A percentile compares a stretch with the other conserved stretches of the same genome.
Conservation (phyloP, 2,888 invertebrate genomes). For the Dendrolimus pini region DNA sequence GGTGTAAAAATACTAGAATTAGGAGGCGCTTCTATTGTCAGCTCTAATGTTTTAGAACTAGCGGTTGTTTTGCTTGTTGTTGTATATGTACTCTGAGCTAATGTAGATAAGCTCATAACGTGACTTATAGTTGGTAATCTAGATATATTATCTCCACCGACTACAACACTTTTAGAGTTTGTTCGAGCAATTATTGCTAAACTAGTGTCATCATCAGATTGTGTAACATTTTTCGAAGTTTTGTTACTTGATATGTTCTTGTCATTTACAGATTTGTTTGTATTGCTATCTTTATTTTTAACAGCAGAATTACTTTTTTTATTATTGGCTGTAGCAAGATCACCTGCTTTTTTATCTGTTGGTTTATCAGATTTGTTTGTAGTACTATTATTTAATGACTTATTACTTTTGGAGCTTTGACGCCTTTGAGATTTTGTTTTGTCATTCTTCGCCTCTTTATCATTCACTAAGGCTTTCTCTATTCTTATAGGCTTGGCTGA, state of each 20-base stretch:
- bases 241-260: conserved; percentile 18
- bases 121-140: conserved; percentile 53
- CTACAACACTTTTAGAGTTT: conserved; percentile 16
- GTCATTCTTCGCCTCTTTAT: conserved; percentile 14
- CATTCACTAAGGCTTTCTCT: conserved; percentile 17
- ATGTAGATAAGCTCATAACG: conserved; percentile 46
- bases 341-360: conserved; percentile 15
- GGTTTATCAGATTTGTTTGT: conserved; percentile 17
- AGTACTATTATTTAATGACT: conserved; percentile 26
- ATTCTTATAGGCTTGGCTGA: conserved; percentile 14
- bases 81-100: conserved; percentile 17
- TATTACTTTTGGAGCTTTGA: conserved; percentile 38
- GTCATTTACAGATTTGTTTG: conserved; percentile 11
- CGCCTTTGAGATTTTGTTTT: conserved; percentile 28
- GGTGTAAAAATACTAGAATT: conserved; percentile 46
- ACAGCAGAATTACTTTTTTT: conserved; percentile 18
- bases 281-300: conserved; percentile 20
- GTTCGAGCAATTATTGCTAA: conserved; percentile 41
- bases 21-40: conserved; percentile 31
- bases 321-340: conserved; percentile 1
- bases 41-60: conserved; percentile 25
- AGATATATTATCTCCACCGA: conserved; percentile 12
- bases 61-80: conserved; percentile 16
- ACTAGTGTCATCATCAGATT: conserved; percentile 44
- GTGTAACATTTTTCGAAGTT: conserved; percentile 14